Evolutionary conservation across 1,140 invertebrate genomes (phyloP).

Genomic region (Dufourea novaeangliae): DNA sequence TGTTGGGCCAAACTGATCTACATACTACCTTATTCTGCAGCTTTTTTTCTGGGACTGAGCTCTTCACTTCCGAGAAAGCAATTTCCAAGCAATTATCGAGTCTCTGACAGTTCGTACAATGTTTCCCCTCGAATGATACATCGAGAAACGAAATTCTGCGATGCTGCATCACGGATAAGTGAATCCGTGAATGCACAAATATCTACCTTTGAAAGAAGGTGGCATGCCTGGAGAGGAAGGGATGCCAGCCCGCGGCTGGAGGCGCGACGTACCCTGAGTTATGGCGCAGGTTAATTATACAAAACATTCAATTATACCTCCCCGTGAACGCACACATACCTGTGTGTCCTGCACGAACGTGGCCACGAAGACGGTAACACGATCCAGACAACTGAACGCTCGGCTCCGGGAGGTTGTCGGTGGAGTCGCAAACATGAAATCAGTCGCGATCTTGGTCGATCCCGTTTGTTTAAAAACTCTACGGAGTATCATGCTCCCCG

Average conservation of each 20-base stretch:
- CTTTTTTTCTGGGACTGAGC: too few species aligned
- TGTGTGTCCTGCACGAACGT: conserved; percentile 3
- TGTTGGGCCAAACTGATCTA: too few species aligned
- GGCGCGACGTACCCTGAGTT: conserved; percentile 81
- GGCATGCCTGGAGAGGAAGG: conserved; percentile 57
- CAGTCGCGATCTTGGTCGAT: conserved; percentile 27
- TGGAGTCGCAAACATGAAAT: conserved; percentile 48
- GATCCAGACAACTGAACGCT: conserved; percentile 15
- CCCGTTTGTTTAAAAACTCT: conserved; percentile 33
- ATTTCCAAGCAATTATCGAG: conserved; percentile 7
- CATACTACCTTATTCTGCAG: too few species aligned
- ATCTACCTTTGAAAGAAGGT: conserved; percentile 52
- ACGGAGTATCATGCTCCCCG: not conserved
- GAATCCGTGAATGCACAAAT: conserved; percentile 75
- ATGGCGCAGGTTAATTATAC: conserved; percentile 82
- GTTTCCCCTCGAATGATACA: conserved; percentile 40
- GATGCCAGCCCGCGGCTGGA: conserved; percentile 77
- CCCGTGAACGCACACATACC: conserved; percentile 59
- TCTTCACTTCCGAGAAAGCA: not conserved
- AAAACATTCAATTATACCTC: conserved; percentile 83
- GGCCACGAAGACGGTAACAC: conserved; percentile 1
- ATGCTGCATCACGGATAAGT: conserved; percentile 43
- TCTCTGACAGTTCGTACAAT: conserved; percentile 24
- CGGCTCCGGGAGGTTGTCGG: conserved; percentile 30
- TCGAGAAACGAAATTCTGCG: conserved; percentile 32